Percentiles rank a stretch among this genome's conserved stretches.
phyloP scores from a whole-genome alignment of 64 coral and sea anemone genomes.

The Anthopleura sola region DNA sequence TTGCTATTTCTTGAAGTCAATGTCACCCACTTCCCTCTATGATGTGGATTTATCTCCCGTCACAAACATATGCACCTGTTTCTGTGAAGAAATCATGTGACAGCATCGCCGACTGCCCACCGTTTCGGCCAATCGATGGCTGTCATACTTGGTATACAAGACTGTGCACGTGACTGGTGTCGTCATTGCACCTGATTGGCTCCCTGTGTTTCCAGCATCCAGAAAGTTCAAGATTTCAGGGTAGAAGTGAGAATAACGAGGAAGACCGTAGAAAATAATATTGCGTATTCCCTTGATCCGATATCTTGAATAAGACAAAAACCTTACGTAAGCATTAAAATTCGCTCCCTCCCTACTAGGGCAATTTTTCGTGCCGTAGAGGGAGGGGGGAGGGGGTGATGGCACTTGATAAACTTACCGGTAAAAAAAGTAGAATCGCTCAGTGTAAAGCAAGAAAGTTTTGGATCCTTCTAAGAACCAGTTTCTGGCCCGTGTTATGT shows the following conservation, averaged over 20 bases:
- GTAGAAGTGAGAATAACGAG: conserved; percentile 88
- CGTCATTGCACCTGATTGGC: conserved; percentile 1
- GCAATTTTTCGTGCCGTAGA: no score
- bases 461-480: conserved; percentile 63
- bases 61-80: conserved; percentile 77
- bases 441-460: conserved; percentile 80
- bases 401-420: conserved; percentile 39
- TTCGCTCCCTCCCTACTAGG: no score
- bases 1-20: no score
- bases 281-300: conserved; percentile 87
- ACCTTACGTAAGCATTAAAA: background rate
- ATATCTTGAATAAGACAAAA: conserved; percentile 51
- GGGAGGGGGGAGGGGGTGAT: background rate
- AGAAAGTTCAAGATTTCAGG: conserved; percentile 84
- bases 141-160: conserved; percentile 79
- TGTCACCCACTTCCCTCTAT: background rate
- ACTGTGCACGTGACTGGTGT: conserved; percentile 65
- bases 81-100: conserved; percentile 79
- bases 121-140: conserved; percentile 49
- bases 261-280: conserved; percentile 92
- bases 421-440: conserved; percentile 95
- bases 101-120: conserved; percentile 71
- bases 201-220: conserved; percentile 32
- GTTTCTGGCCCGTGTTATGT: conserved; percentile 73
- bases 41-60: conserved; percentile 2